Evolutionary conservation across 2,113 vertebrate species (phyloP).

Genomic region (Myiozetetes cayanensis): DNA sequence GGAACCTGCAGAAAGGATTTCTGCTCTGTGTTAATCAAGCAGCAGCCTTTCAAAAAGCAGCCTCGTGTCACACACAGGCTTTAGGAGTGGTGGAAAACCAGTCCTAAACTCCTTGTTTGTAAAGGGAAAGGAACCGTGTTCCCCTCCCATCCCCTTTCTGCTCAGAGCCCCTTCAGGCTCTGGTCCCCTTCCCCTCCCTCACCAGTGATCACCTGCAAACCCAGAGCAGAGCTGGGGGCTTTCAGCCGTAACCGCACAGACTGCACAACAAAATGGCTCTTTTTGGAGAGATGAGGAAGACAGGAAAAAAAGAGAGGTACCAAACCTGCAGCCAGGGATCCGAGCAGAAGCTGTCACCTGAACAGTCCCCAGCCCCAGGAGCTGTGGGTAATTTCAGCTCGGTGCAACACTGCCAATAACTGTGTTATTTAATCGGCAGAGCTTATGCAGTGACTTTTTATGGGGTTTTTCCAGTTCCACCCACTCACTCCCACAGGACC

Average conservation of each 20-base stretch:
- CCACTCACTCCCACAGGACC: not conserved
- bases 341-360: not conserved
- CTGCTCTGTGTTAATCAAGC: not conserved
- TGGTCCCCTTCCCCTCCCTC: not conserved
- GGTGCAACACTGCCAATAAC: not conserved
- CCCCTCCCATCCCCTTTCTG: not conserved
- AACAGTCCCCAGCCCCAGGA: not conserved
- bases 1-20: not conserved
- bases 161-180: not conserved
- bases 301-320: not conserved
- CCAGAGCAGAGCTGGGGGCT: not conserved
- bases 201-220: not conserved
- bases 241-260: not conserved
- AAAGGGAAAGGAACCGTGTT: not conserved
- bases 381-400: not conserved
- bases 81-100: not conserved
- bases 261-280: not conserved
- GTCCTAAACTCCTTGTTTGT: not conserved
- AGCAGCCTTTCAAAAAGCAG: not conserved
- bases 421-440: not conserved
- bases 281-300: not conserved
- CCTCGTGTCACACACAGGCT: not conserved
- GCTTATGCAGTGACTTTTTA: constrained; percentile 3
- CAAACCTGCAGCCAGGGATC: not conserved
- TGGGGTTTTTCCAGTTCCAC: constrained; percentile 12